Base-by-base conservation (phyloP, 2,888 invertebrate species). In the Troides aeacus region DNA sequence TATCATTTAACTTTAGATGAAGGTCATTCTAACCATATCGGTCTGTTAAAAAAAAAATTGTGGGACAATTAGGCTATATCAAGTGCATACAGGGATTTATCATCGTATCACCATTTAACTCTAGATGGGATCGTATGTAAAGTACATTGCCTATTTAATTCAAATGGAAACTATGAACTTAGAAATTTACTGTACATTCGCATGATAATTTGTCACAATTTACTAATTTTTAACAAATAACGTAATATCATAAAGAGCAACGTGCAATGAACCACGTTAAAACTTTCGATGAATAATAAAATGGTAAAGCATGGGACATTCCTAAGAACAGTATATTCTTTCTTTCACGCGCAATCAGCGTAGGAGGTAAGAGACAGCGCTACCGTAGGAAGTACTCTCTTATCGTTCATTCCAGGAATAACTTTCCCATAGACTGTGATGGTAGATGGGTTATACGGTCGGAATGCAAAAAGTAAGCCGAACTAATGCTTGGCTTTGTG, bases 371-470 rank as follows among this genome's bases (percentile, higher is more conserved):
- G 77, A 77, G 87, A 84, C 76, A 75, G 65, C 66, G 21, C 10
- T 69, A 80, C 70, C 80, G 76, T 76, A 85, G 86, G 86, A 88
- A 88, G 87, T 84, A 76, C 79, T 77, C 81, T 78, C 86, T 89
- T 89, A 89, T 89, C 89, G 84, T 86, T 83, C 90, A 90, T 90
- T 88, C 91, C 90, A 78, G 84, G 87, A 90, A 90, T 90, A 90
- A 88, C 90, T 90, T 88, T 89, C 88, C 88, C 90, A 90, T 83
- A 84, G 79, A 79, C 77, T 82, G 79, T 74, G 76, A 75, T 75
- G 72, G 71, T 72, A 75, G 77, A 77, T 75, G 75, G 79, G 80
- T 79, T 81, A 79, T 79, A 77, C 74, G 77, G 77, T 75, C 76
- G 86, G 86, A 86, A 87, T 87, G 86, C 85, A 83, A 85, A 86